Base-by-base conservation (phyloP, 2,888 invertebrate species). In the Lacanobia oleracea region DNA sequence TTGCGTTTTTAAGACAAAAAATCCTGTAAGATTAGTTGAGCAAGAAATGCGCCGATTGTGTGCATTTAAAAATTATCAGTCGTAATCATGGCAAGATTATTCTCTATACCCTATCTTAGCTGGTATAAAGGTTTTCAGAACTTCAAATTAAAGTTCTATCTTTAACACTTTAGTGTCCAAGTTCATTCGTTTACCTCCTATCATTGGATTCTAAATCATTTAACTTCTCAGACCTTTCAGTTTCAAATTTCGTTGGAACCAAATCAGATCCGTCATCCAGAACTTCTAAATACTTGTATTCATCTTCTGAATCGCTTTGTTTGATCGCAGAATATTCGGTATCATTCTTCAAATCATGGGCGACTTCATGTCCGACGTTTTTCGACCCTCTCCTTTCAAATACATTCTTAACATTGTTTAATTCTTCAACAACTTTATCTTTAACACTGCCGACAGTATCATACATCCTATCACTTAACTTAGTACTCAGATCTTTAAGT, bases 241-340 rank as follows among this genome's bases (percentile, higher is more conserved):
- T 86, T 40, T 79, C 86, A n/a, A 84, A 76, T 56, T 60, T 81
- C 60, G 21, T 86, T 1, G 72, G 57, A 1, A 83, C 69, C 4
- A 86, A 65, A 68, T 91, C 94, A 45, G 91, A 92, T 1, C 93
- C 96, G 86, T 96, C 96, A 72, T 96, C 96, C 7, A 96, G 53
- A 0, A 96, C 91, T 87, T 96, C 96, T 59, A 96, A 83, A 86
- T 96, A 96, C 69, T 90, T 93, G 50, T 87, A 93, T 10, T 93
- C 93, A 43, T 95, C 93, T 18, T 94, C 95, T 64, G 92, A 94
- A 45, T 94, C 95, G 0, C 87, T 91, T 54, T 92, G 94, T 63
- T 86, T 90, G 0, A 93, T 91, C 10, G 85, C 88, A 70, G 88
- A 83, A 56, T 94, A 94, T 21, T 84, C 84, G 0, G 82, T 87